These are phyloP conservation scores for Leptosomus discolor DNA, from an alignment of 2,113 vertebrate genomes.

Conservation along the genomic window DNA sequence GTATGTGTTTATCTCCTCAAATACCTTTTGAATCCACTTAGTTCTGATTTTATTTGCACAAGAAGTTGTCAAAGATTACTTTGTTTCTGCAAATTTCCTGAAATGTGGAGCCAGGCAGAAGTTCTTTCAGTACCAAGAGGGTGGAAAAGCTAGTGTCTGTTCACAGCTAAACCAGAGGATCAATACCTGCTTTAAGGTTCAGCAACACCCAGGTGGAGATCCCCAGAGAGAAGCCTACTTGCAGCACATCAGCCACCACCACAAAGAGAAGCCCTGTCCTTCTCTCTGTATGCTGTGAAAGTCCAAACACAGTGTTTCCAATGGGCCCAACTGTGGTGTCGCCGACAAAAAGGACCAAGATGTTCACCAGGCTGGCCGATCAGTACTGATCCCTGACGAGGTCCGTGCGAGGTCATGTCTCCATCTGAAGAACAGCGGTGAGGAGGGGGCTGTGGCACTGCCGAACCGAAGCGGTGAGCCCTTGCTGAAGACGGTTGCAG, in stretches of 20 bases:
- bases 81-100: background rate
- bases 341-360: background rate
- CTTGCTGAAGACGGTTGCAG: background rate
- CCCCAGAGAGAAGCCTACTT: background rate
- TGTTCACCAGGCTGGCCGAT: background rate
- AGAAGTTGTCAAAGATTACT: background rate
- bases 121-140: background rate
- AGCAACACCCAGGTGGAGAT: background rate
- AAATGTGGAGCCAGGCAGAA: background rate
- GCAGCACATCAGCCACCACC: background rate
- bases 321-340: background rate
- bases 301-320: background rate
- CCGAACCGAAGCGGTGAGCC: background rate
- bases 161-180: background rate
- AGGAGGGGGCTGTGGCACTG: background rate
- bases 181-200: background rate
- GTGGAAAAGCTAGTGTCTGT: background rate
- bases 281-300: background rate
- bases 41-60: background rate
- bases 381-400: background rate
- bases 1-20: background rate
- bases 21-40: background rate
- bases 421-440: background rate
- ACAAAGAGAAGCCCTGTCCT: background rate
- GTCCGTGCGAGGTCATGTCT: background rate